phyloP scores from a whole-genome alignment of 2,113 vertebrate genomes.

The Cygnus buccinator region DNA sequence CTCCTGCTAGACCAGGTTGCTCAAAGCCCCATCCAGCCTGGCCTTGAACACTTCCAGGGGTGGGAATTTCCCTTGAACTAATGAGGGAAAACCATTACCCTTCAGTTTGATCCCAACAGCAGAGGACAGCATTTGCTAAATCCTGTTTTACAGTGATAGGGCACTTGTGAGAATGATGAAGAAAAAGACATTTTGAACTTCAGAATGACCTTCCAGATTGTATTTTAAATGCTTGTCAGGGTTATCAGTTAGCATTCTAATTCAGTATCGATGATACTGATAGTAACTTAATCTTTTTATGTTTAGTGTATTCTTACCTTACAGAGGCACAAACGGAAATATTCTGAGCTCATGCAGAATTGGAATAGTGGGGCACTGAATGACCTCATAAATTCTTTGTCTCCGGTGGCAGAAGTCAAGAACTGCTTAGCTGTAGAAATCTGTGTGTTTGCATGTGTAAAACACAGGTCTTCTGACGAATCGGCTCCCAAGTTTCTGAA shows the following conservation, averaged over 20 bases:
- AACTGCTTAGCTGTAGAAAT: background rate
- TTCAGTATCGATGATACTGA: too few species aligned
- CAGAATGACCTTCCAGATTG: background rate
- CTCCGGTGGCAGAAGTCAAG: background rate
- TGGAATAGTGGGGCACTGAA: background rate
- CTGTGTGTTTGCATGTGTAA: background rate
- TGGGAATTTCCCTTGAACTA: background rate
- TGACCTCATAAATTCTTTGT: background rate
- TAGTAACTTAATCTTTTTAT: accelerated
- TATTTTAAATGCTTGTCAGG: background rate
- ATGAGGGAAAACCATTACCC: background rate
- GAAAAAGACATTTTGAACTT: background rate
- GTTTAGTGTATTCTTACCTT: background rate
- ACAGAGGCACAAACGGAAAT: background rate
- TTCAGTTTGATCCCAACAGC: background rate
- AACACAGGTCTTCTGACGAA: background rate
- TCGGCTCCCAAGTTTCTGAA: background rate
- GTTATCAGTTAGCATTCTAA: background rate
- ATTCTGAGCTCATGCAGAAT: background rate
- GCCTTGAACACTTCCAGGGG: too few species aligned
- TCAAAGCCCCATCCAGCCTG: too few species aligned
- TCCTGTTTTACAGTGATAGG: background rate
- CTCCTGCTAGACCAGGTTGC: too few species aligned
- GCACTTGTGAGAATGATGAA: background rate
- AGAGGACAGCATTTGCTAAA: background rate